These are phyloP conservation scores for Sebastes elongatus DNA, from an alignment of 2,797 vertebrate genomes.

Conservation along the genomic window DNA sequence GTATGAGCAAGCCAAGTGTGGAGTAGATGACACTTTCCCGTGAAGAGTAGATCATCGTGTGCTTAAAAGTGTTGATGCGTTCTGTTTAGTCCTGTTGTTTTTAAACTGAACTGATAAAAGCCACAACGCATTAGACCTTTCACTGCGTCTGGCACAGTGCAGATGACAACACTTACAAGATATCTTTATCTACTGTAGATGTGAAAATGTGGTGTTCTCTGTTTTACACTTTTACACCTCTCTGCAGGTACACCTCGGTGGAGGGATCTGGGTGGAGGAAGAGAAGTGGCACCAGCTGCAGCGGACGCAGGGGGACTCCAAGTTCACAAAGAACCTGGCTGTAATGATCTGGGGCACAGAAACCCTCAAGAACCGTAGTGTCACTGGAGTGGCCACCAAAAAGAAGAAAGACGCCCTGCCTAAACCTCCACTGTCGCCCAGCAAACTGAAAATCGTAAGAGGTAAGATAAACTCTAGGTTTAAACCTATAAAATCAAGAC, in stretches of 20 bases:
- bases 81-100: background rate
- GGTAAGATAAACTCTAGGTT: slow-evolving; percentile 78
- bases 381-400: slow-evolving; percentile 98
- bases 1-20: background rate
- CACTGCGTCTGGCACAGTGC: background rate
- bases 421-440: slow-evolving; percentile 97
- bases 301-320: slow-evolving; percentile 98
- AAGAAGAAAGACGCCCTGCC: slow-evolving; percentile 99
- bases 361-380: slow-evolving; percentile 98
- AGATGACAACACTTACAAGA: background rate
- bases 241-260: slow-evolving; percentile 94
- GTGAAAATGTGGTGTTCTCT: background rate
- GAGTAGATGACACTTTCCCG: background rate
- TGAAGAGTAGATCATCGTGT: background rate
- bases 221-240: background rate
- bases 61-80: background rate
- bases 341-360: slow-evolving; percentile 99
- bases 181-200: background rate
- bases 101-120: background rate
- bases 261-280: slow-evolving; percentile 98
- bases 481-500: background rate
- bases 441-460: slow-evolving; percentile 98
- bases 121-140: background rate
- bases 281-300: slow-evolving; percentile 99
- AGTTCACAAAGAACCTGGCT: slow-evolving; percentile 99